These are phyloP conservation scores for Labroides dimidiatus DNA, from an alignment of 2,797 vertebrate species.

Conservation along the genomic window DNA sequence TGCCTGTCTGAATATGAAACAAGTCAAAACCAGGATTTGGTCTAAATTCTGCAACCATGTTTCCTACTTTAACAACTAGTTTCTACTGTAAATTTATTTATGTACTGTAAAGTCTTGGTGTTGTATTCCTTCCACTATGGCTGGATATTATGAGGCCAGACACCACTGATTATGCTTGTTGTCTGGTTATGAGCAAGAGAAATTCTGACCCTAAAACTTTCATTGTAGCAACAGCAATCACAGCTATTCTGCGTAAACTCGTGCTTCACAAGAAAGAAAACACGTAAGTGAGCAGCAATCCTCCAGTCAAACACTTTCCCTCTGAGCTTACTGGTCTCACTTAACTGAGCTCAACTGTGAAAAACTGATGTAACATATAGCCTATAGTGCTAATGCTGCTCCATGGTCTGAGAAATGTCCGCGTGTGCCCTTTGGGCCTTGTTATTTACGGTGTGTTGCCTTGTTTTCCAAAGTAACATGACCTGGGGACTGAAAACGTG, in stretches of 20 bases:
- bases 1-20: neutral
- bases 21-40: neutral
- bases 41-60: neutral
- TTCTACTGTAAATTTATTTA: neutral
- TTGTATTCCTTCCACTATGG: neutral
- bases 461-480: conserved; percentile 52
- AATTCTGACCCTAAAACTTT: conserved; percentile 16
- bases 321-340: conserved; percentile 53
- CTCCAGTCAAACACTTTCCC: conserved; percentile 37
- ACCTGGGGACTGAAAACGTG: conserved; percentile 32
- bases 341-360: conserved; percentile 62
- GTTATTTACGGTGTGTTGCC: conserved; percentile 51
- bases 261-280: conserved; percentile 17
- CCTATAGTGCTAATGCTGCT: conserved; percentile 55
- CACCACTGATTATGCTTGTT: too few species aligned
- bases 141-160: too few species aligned
- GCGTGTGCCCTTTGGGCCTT: conserved; percentile 46
- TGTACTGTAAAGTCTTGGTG: neutral
- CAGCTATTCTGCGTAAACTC: conserved; percentile 18
- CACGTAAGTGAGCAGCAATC: conserved; percentile 25
- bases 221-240: conserved; percentile 21
- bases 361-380: conserved; percentile 65
- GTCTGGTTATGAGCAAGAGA: neutral
- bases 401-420: conserved; percentile 51
- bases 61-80: neutral